Base-by-base conservation (phyloP, 2,113 vertebrate genomes). In the Tichodroma muraria region DNA sequence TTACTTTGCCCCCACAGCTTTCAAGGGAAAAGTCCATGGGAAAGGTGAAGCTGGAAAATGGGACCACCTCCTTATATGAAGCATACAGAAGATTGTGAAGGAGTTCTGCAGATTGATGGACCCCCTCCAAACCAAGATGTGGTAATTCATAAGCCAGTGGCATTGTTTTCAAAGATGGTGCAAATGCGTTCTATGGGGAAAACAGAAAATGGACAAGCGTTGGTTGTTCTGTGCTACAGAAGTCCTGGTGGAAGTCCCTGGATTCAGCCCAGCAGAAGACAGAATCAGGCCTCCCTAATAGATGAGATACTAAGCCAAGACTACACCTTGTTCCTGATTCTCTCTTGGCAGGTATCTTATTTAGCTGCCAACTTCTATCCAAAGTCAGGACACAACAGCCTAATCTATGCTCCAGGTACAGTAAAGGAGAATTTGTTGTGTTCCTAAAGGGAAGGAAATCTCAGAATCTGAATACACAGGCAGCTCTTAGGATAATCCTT, bases 281-380 rank as follows among this genome's bases (percentile, higher is more conserved):
- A 95, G 94, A 92, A 86, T 68, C 83, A 81, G 83, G 80, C 56
- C 35, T 94, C 83, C 56, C 60, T 88, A 88, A 92, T 23, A 78
- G 87, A 86, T 77, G 84, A 91, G 59, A 14, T 44, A 54, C 35
- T 65, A 54, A 89, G 33, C 78, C 42, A 71, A 70, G 70, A 23
- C 52, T 63, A 35, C 17, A 37, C 5, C 1, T 5, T 13, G 37
- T 81, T 33, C 64, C 61, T 49, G 47, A 20, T 80, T 88, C 38
- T 95, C 42, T 54, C 70, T 78, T 69, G 76, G 45, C 54, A 87
- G 54, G 38, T 81, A 81, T 89, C 84, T 40, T 57, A 64, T 85
- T 72, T 65, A 88, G 66, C 66, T 88, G 64, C n/a, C 63, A 85
- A 25, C 25, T 87, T 65, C 56, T 60, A n/a, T 13, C 30, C 45